Conservation (phyloP, 2,888 invertebrate genomes). For the Acanthacorydalis orientalis region DNA sequence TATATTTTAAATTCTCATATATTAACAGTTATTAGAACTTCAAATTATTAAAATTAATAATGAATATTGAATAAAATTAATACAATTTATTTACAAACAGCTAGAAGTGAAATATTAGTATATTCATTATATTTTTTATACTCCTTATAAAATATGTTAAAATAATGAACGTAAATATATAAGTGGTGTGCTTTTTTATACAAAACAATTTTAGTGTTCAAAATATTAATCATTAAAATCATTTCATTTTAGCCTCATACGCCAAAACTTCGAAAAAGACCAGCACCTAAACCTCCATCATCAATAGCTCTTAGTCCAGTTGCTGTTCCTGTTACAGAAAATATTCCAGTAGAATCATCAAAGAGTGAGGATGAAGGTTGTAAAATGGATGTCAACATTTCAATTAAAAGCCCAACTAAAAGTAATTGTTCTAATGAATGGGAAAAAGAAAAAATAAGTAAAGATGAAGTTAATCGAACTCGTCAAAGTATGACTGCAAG, state of each 20-base stretch:
- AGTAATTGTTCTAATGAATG: slow-evolving; percentile 21
- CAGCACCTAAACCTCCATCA: slow-evolving; percentile 46
- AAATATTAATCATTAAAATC: too few relatives aligned
- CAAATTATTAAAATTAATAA: too few relatives aligned
- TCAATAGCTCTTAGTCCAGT: background rate
- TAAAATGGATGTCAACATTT: background rate
- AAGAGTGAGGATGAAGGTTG: background rate
- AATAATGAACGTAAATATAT: too few relatives aligned
- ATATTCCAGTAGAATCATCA: background rate
- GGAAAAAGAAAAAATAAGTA: slow-evolving; percentile 37
- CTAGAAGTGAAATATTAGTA: too few relatives aligned
- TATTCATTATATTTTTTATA: too few relatives aligned
- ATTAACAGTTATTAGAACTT: too few relatives aligned
- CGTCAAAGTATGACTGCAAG: slow-evolving; percentile 23
- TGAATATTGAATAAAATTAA: too few relatives aligned
- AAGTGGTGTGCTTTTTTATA: background rate
- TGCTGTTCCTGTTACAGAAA: background rate
- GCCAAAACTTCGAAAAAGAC: slow-evolving; percentile 19
- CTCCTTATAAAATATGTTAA: too few relatives aligned
- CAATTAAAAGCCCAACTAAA: background rate
- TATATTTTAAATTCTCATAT: too few relatives aligned
- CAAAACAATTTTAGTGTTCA: background rate
- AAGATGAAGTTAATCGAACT: slow-evolving; percentile 40
- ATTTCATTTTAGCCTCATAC: background rate
- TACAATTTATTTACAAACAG: too few relatives aligned